phyloP scores from a whole-genome alignment of 1,140 invertebrate species.

The Bathynomus jamesi region DNA sequence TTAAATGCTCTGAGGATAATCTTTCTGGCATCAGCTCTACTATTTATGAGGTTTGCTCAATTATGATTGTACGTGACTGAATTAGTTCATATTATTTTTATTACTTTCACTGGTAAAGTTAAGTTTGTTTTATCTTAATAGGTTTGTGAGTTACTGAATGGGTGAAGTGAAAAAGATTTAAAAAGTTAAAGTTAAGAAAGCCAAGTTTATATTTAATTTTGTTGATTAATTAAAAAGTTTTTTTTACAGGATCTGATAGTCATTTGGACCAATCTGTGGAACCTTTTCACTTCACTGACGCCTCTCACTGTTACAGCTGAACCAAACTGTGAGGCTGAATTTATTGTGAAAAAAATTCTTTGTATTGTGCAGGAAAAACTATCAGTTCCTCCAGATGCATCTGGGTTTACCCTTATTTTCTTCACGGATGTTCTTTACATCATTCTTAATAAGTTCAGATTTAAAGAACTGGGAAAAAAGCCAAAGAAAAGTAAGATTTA shows the following conservation, averaged over 20 bases:
- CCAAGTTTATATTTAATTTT: too few species aligned
- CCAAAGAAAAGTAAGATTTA: conserved; percentile 13
- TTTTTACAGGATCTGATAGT: conserved; percentile 17
- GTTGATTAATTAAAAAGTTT: too few species aligned
- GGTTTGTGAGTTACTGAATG: too few species aligned
- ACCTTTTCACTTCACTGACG: conserved; percentile 16
- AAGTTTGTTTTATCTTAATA: too few species aligned
- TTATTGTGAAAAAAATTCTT: conserved; percentile 11
- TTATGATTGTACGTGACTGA: too few species aligned
- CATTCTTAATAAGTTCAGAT: conserved; percentile 12
- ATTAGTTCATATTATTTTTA: not conserved
- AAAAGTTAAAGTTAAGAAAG: too few species aligned
- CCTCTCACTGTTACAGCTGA: conserved; percentile 17
- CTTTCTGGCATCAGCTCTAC: too few species aligned
- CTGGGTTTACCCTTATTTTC: not conserved
- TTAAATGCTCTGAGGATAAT: conserved; percentile 16
- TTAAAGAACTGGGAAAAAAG: conserved; percentile 15
- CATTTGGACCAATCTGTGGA: conserved; percentile 18
- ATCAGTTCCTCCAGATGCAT: conserved; percentile 11
- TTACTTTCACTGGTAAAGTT: not conserved
- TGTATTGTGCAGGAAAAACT: conserved; percentile 1
- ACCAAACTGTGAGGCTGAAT: conserved; percentile 24
- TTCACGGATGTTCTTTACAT: conserved; percentile 9
- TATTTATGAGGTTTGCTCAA: too few species aligned
- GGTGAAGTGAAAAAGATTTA: too few species aligned